Evolutionary conservation across 2,113 vertebrate genomes (phyloP).

Genomic region (Bos javanicus): DNA sequence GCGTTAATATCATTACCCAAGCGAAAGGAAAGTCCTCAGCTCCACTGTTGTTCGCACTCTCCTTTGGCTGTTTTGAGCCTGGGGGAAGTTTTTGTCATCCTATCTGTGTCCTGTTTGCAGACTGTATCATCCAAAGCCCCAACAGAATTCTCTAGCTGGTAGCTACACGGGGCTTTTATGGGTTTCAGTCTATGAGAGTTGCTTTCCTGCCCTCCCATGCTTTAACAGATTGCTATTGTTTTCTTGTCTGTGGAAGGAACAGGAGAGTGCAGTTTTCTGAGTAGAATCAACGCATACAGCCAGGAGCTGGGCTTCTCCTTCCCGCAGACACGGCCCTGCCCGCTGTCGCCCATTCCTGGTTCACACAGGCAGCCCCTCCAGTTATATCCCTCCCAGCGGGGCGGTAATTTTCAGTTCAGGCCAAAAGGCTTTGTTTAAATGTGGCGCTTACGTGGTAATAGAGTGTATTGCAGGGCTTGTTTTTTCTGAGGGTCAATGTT

Average conservation of each 20-base stretch:
- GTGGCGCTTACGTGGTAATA: slow-evolving; percentile 64
- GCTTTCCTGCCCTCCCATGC: not conserved
- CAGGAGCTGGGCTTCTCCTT: slow-evolving; percentile 7
- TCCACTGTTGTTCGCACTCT: not conserved
- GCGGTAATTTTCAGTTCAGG: slow-evolving; percentile 65
- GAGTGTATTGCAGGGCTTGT: slow-evolving; percentile 40
- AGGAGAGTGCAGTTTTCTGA: not conserved
- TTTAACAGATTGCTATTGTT: slow-evolving; percentile 56
- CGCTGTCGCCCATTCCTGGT: not conserved
- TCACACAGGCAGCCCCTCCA: not conserved
- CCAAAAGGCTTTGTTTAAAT: slow-evolving; percentile 73
- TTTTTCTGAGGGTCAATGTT: slow-evolving; percentile 61
- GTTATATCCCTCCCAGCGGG: slow-evolving; percentile 61
- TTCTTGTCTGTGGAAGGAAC: not conserved
- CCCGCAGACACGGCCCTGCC: not conserved
- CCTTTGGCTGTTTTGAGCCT: not conserved
- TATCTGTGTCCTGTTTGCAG: not conserved
- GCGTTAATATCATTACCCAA: not conserved
- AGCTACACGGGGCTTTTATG: not conserved
- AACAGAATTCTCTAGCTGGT: not conserved
- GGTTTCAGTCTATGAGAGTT: not conserved
- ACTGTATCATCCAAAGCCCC: not conserved
- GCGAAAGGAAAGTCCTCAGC: not conserved
- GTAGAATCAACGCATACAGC: not conserved
- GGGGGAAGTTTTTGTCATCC: not conserved